Base-by-base conservation (phyloP, 2,797 vertebrate genomes). In the Enteromius unitaeniatus region DNA sequence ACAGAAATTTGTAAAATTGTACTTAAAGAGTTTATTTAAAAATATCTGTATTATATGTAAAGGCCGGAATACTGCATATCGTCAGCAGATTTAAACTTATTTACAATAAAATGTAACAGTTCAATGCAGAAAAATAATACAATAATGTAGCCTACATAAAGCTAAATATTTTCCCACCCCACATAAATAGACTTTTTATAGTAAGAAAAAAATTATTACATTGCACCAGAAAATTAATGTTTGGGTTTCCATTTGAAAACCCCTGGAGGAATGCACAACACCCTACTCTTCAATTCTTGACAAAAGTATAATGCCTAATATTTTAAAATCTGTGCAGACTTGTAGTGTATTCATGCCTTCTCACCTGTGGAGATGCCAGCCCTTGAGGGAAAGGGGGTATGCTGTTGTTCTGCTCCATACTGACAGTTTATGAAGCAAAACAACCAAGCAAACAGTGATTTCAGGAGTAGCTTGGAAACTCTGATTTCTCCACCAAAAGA, bases 401-500 rank as follows among this genome's bases (percentile, higher is more conserved):
- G 89, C 97, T 99, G 95, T 96, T 99, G 94, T 98, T 99, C 93
- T 99, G 98, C 94, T 99, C 98, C 98, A 99, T 99, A 19, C 51
- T 77, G 53, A 88, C 80, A 58, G 62, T 55, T 88, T 86, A 85
- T 40, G 82, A 89, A 89, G 87, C 89, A 88, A 84, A 89, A 88
- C 88, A 88, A 86, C 75, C 23, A 45, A 42, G 40, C 40, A 42
- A 28, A 3, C 10, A 68, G 77, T 31, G 7, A 37, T 87, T 40
- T 47, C 28, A 84, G 69, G 55, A 75, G 37, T 76, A 47, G 19
- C 21, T 37, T 74, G 28, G 34, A 73, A 21, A 42, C 60, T 21
- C 26, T 15, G 84, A 47, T 34, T 62, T 37, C 64, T 65, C 69
- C 4, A 51, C 69, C 4, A 60, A 58, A 62, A 78, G 23, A 53